These are phyloP conservation scores for Diacarnus erythraeanus DNA, from an alignment of 37 sponge, comb jelly and placozoan genomes.

Conservation along the genomic window DNA sequence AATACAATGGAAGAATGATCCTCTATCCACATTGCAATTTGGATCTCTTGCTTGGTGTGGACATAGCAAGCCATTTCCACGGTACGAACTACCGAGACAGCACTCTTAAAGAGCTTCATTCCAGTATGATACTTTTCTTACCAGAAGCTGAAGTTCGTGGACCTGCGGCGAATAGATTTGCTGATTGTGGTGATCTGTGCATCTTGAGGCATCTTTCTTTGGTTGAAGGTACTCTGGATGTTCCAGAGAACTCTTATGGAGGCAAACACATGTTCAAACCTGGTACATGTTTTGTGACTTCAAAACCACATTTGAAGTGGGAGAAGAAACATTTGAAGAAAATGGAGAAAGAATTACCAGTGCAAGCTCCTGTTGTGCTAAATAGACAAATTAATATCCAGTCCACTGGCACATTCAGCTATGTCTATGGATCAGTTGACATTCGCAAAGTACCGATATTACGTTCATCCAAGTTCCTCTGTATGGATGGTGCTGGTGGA, in stretches of 20 bases:
- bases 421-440: constrained; percentile 64
- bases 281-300: constrained; percentile 9
- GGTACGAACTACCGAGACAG: constrained; percentile 20
- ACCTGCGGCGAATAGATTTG: not conserved
- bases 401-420: constrained; percentile 18
- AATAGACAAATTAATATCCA: constrained; percentile 13
- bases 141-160: not conserved
- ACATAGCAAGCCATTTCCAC: constrained; percentile 65
- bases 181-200: too few relatives aligned
- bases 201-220: constrained; percentile 39
- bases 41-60: constrained; percentile 19
- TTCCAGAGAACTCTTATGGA: constrained; percentile 36
- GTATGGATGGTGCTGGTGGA: constrained; percentile 49
- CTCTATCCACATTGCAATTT: constrained; percentile 65
- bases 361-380: constrained; percentile 25
- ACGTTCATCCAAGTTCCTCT: constrained; percentile 54
- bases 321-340: constrained; percentile 55
- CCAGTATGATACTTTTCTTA: constrained; percentile 50
- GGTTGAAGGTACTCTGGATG: constrained; percentile 11
- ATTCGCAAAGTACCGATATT: constrained; percentile 60
- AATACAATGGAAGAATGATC: constrained; percentile 58
- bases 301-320: constrained; percentile 38
- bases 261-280: constrained; percentile 47
- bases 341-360: constrained; percentile 42
- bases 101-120: constrained; percentile 38